phyloP scores from a whole-genome alignment of 2,797 vertebrate genomes.

The Tenualosa thibaudeaui region DNA sequence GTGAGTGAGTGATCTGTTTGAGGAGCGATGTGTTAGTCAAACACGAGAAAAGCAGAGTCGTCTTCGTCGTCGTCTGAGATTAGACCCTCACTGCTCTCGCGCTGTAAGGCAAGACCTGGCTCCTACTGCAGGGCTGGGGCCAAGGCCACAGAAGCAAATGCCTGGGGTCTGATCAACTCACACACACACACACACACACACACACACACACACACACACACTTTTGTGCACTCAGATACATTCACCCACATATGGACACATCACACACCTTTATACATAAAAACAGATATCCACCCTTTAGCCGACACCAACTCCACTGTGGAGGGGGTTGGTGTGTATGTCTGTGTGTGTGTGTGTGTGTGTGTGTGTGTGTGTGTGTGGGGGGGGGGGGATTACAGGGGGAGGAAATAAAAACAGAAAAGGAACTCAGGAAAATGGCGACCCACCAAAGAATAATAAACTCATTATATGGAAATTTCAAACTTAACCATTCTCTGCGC shows the following conservation, averaged over 20 bases:
- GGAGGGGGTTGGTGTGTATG: not conserved
- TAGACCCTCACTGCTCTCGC: not conserved
- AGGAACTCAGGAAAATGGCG: slow-evolving; percentile 70
- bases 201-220: slow-evolving; percentile 4
- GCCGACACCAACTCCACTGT: slow-evolving; percentile 64
- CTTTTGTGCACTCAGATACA: not conserved
- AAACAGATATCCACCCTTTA: slow-evolving; percentile 51
- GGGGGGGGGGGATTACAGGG: not conserved
- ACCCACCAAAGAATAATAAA: slow-evolving; percentile 78
- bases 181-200: slow-evolving; percentile 4
- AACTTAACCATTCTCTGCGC: slow-evolving; percentile 69
- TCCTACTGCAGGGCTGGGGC: not conserved
- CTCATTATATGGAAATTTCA: slow-evolving; percentile 79
- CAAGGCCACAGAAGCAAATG: not conserved
- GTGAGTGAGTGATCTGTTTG: slow-evolving; percentile 1
- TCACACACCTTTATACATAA: slow-evolving; percentile 45
- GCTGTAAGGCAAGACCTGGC: not conserved
- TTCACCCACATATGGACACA: not conserved
- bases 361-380: slow-evolving; percentile 1
- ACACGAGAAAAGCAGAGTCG: slow-evolving; percentile 29
- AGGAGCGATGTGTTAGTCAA: slow-evolving; percentile 36
- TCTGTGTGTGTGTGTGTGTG: not conserved
- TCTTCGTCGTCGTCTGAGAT: not conserved
- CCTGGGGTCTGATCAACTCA: not conserved
- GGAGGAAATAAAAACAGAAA: slow-evolving; percentile 58